Conservation (phyloP, 2,113 vertebrate species). For the Embiotoca jacksoni region DNA sequence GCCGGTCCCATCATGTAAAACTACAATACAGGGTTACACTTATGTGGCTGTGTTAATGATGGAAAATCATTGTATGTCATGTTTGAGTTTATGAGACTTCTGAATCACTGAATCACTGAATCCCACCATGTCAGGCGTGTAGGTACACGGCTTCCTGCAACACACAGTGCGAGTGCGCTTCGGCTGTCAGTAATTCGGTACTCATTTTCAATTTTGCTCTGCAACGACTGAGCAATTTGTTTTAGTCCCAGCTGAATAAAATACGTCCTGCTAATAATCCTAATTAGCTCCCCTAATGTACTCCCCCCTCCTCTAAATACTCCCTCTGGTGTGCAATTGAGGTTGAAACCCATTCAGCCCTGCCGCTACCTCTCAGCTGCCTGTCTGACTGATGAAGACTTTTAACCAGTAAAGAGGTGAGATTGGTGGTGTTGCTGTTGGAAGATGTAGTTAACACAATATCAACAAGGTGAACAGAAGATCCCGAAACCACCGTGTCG, state of each 20-base stretch:
- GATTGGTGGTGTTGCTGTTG: not conserved
- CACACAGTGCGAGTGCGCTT: not conserved
- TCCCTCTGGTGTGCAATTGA: constrained; percentile 66
- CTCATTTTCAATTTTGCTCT: constrained; percentile 62
- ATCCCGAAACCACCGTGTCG: not conserved
- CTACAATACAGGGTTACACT: no score
- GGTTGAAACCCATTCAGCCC: constrained; percentile 58
- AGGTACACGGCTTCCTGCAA: not conserved
- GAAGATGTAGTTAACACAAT: not conserved
- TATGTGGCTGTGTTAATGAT: constrained; percentile 2
- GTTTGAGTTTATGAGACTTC: not conserved
- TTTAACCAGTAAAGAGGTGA: not conserved
- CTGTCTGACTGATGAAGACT: constrained; percentile 37
- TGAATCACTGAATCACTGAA: not conserved
- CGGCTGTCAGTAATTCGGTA: constrained; percentile 43
- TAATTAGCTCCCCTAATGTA: constrained; percentile 81
- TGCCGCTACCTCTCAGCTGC: constrained; percentile 33
- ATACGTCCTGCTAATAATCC: constrained; percentile 79
- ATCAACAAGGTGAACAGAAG: not conserved
- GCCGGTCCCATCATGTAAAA: no score
- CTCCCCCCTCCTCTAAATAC: constrained; percentile 48
- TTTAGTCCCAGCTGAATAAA: constrained; percentile 78
- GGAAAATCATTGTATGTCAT: not conserved
- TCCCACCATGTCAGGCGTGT: not conserved
- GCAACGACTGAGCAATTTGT: constrained; percentile 74